These are phyloP conservation scores for Gyrodactylus bullatarudis DNA, from an alignment of 1,140 invertebrate species.

Conservation along the genomic window DNA sequence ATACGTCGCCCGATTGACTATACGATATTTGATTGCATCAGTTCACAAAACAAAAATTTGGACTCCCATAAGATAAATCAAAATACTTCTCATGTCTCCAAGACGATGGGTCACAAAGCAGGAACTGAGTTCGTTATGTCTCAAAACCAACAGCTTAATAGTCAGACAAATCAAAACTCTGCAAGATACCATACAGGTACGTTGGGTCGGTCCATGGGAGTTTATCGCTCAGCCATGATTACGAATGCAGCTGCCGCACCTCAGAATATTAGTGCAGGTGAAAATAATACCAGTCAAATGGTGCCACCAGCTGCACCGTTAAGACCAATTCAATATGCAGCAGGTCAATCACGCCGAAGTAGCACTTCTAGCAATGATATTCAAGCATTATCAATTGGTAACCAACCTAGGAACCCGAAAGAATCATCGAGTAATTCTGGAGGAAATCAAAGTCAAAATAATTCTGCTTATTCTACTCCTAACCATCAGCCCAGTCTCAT, in stretches of 20 bases:
- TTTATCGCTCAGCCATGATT: background rate
- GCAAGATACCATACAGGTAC: background rate
- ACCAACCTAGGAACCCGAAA: too few species aligned
- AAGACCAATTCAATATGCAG: background rate
- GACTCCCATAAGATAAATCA: background rate
- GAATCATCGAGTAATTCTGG: too few species aligned
- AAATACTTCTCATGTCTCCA: too few species aligned
- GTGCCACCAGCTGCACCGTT: background rate
- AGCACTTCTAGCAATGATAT: background rate
- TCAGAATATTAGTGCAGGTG: background rate
- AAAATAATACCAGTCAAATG: background rate
- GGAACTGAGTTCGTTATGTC: background rate
- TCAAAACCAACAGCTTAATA: background rate
- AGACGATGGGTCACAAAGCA: background rate
- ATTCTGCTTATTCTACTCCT: background rate
- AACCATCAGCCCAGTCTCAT: background rate
- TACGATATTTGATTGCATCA: background rate
- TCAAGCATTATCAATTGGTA: background rate
- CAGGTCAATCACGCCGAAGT: background rate
- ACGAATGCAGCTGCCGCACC: background rate
- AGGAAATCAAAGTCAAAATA: background rate
- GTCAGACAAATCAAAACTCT: background rate
- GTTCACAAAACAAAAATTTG: background rate
- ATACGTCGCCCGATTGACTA: background rate
- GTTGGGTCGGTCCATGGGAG: background rate